Conservation (phyloP, 2,888 invertebrate genomes). For the Frankliniella fusca region DNA sequence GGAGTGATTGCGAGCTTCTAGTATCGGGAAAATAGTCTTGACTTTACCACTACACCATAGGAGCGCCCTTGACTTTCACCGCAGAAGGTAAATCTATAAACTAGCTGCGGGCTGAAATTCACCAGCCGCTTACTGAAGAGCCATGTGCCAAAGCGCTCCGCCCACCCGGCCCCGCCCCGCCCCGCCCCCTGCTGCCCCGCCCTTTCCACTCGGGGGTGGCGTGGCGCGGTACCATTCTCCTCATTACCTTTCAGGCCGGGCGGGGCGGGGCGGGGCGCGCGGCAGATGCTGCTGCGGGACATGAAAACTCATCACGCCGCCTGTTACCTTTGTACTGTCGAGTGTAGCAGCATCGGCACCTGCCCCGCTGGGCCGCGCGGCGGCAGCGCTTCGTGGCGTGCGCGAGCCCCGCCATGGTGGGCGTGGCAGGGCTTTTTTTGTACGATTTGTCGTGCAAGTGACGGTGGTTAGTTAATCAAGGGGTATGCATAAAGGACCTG, state of each 20-base stretch:
- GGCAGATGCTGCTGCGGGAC: not conserved
- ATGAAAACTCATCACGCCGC: not conserved
- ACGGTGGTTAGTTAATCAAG: conserved; percentile 14
- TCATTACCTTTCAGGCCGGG: not conserved
- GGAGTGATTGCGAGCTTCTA: too few species aligned
- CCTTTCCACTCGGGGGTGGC: not conserved
- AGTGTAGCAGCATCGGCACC: not conserved
- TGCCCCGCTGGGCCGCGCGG: not conserved
- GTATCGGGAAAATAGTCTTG: too few species aligned
- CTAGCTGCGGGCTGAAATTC: too few species aligned
- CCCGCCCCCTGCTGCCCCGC: not conserved
- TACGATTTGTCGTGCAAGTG: conserved; percentile 15
- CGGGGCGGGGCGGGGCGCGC: too few species aligned
- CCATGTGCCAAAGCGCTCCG: not conserved
- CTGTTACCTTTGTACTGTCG: not conserved
- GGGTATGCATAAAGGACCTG: not conserved
- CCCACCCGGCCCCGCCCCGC: not conserved
- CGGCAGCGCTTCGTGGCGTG: too few species aligned
- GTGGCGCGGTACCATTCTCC: not conserved
- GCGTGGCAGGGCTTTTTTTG: not conserved
- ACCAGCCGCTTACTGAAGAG: too few species aligned
- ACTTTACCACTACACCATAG: too few species aligned
- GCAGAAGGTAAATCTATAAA: too few species aligned
- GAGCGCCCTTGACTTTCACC: too few species aligned
- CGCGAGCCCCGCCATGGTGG: too few species aligned